Evolutionary conservation across 2,797 vertebrate genomes (phyloP), one percentile per base, ranked within the genome.

Genomic region (Pangasius larnaudii): DNA sequence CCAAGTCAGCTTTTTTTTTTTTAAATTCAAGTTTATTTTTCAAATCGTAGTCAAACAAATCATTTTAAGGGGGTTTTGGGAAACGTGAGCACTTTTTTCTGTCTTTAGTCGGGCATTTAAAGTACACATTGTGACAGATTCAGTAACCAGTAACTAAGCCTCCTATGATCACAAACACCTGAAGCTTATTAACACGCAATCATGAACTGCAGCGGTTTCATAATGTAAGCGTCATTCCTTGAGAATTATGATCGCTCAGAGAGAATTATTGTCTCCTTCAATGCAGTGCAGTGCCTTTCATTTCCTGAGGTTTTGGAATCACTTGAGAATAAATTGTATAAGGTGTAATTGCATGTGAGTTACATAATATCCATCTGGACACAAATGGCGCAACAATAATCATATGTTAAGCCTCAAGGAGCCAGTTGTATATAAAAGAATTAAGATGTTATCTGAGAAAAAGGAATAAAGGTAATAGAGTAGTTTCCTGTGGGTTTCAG

Each of bases 381-480:
- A 61, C 42, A 63, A 61, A 63, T 39, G 24, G 63, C 16, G 77
- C 72, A 87, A 46, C 63, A 69, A 46, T 65, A 63, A 59, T 59
- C 77, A 78, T 84, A 42, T 87, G 51, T 63, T 78, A 69, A 56
- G 42, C 36, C 75, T 61, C 24, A 53, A 49, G 42, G 61, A 61
- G 65, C 63, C 39, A 36, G 63, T 46, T 72, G 56, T 88, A 51
- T 85, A 61, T 81, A 74, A 85, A 80, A 14, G 56, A 71, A 72
- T 86, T 63, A 82, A 80, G 81, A 87, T 89, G 36, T 84, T 71
- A 79, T 89, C 69, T 53, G 36, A 72, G 61, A 18, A 79, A 86
- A 86, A 59, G 36, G 58, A 51, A 65, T 69, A 78, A 79, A 51
- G 61, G 71, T 78, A 84, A 78, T 79, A 9, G 79, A 65, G 36